Percentiles rank a stretch among this genome's conserved stretches.
phyloP scores from a whole-genome alignment of 2,113 vertebrate species.

The Alces alces region DNA sequence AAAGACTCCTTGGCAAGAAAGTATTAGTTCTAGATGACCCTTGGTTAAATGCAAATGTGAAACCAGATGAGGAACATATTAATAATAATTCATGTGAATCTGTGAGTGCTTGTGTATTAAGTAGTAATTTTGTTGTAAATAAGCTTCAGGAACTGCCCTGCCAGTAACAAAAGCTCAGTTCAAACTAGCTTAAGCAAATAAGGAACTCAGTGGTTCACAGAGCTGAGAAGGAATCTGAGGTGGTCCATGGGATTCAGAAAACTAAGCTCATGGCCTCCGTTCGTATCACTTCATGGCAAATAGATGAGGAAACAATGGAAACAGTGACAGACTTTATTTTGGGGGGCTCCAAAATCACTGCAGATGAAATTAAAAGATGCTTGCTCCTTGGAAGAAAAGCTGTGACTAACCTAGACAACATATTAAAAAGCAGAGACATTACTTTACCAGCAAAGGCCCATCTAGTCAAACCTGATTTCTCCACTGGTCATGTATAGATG shows the following conservation, averaged over 20 bases:
- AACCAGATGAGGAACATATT: not conserved
- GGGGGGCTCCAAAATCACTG: not conserved
- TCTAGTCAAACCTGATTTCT: not conserved
- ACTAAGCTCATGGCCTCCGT: not conserved
- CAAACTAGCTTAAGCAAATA: not conserved
- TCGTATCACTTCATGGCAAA: not conserved
- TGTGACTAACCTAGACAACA: not conserved
- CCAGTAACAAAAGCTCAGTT: not conserved
- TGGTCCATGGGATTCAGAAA: not conserved
- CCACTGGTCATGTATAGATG: not conserved
- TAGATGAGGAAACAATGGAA: not conserved
- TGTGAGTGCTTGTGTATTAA: not conserved
- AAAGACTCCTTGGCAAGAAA: not conserved
- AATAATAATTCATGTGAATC: not conserved
- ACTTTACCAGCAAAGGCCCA: not conserved
- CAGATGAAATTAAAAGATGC: not conserved
- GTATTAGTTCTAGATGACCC: not conserved
- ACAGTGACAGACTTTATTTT: not conserved
- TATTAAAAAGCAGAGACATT: not conserved
- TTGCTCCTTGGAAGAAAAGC: not conserved
- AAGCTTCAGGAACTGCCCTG: not conserved
- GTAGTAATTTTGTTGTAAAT: not conserved
- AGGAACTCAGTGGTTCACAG: not conserved
- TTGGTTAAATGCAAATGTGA: not conserved
- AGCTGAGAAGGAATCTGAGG: not conserved